A percentile compares a stretch with the other conserved stretches of the same genome.
Conservation (phyloP, 2,797 vertebrate species). For the Centropyge bicolor region DNA sequence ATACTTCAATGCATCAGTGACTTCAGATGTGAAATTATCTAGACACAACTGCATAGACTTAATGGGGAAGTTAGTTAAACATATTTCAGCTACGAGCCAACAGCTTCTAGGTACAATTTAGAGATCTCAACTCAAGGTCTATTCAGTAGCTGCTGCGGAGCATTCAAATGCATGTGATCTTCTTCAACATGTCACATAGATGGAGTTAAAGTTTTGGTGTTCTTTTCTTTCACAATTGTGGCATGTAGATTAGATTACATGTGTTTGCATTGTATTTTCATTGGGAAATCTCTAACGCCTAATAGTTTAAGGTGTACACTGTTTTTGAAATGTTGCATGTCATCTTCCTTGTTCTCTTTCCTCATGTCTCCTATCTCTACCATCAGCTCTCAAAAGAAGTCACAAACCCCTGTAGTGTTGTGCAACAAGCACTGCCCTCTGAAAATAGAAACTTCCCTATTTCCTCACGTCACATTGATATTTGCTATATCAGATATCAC, state of each 20-base stretch:
- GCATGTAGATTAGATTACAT: not conserved
- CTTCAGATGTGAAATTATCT: not conserved
- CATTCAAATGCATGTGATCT: not conserved
- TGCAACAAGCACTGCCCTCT: not conserved
- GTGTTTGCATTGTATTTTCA: not conserved
- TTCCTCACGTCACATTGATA: not conserved
- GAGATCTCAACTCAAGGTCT: not conserved
- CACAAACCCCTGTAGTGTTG: not conserved
- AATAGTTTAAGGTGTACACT: too few species aligned
- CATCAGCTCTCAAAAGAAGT: slow-evolving; percentile 9
- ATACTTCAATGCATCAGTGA: slow-evolving; percentile 1
- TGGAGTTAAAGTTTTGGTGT: not conserved
- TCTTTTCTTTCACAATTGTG: not conserved
- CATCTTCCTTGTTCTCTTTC: slow-evolving; percentile 11
- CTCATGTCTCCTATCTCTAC: not conserved
- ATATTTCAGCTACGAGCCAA: not conserved
- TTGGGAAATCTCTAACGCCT: not conserved
- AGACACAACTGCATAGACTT: not conserved
- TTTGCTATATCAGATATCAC: slow-evolving; percentile 5
- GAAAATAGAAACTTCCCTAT: slow-evolving; percentile 9
- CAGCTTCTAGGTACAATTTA: not conserved
- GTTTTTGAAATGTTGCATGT: not conserved
- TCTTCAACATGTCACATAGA: slow-evolving; percentile 3
- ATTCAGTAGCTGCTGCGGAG: not conserved
- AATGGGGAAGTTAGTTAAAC: not conserved